Evolutionary conservation across 92 coral and sea anemone genomes (phyloP).

Genomic region (Phenganax subtilis): DNA sequence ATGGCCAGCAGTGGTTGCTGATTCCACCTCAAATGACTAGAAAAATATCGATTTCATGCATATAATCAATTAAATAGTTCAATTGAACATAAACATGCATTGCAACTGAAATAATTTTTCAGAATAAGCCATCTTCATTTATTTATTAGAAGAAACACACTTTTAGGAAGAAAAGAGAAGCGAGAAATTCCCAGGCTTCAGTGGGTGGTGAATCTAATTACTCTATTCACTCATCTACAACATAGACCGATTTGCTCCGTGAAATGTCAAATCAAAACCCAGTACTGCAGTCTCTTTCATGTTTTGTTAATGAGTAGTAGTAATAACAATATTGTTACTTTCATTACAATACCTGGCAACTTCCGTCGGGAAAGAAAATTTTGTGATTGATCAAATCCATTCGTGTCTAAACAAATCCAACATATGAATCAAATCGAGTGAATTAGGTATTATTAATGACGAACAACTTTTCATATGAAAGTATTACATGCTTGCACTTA

Average conservation of each 20-base stretch:
- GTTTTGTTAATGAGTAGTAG: background rate
- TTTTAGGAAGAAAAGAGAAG: too few relatives aligned
- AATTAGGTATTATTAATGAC: background rate
- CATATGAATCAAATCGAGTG: background rate
- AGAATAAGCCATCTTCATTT: background rate
- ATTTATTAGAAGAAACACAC: too few relatives aligned
- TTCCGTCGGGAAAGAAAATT: constrained; percentile 37
- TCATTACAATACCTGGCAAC: constrained; percentile 29
- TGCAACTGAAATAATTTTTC: background rate
- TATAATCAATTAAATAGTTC: background rate
- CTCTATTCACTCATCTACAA: too few relatives aligned
- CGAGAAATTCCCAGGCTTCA: too few relatives aligned
- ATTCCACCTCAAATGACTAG: constrained; percentile 41
- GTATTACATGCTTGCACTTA: background rate
- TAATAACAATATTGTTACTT: background rate
- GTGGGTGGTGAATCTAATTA: too few relatives aligned
- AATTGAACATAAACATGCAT: background rate
- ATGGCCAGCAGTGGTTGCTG: constrained; percentile 40
- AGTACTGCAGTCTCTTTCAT: background rate
- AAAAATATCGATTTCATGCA: background rate
- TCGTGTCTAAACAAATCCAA: constrained; percentile 21
- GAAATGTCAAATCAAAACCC: background rate
- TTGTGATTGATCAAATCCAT: constrained; percentile 43
- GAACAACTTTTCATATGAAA: background rate
- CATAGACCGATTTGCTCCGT: too few relatives aligned